Conservation (phyloP, 2,888 invertebrate species). For the Formica aserva region DNA sequence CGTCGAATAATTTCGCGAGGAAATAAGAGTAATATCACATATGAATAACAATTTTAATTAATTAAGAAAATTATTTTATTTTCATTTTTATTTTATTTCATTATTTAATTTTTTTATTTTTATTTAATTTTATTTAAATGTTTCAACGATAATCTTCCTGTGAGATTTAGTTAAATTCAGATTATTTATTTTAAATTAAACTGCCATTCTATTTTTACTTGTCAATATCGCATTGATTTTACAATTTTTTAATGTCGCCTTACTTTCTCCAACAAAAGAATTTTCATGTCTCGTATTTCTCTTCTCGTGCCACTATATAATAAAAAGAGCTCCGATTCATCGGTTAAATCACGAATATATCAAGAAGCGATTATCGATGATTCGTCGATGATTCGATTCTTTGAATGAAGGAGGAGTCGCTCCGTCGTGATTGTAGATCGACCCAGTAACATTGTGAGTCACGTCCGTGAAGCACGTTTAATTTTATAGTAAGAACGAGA, state of each 20-base stretch:
- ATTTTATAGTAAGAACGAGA: conserved; percentile 57
- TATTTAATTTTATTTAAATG: not conserved
- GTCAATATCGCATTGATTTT: not conserved
- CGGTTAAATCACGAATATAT: conserved; percentile 16
- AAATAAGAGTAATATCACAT: not conserved
- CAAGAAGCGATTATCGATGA: conserved; percentile 71
- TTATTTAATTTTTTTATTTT: too few relatives aligned
- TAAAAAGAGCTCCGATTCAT: not conserved
- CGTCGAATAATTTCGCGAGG: not conserved
- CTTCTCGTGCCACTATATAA: too few relatives aligned
- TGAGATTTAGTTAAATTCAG: not conserved
- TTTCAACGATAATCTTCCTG: not conserved
- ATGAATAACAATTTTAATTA: not conserved
- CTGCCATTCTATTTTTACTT: too few relatives aligned
- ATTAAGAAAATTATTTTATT: not conserved
- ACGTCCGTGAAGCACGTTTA: conserved; percentile 54
- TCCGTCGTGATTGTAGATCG: conserved; percentile 46
- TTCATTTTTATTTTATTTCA: not conserved
- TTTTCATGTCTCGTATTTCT: not conserved
- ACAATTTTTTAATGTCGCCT: not conserved
- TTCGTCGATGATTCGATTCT: conserved; percentile 65
- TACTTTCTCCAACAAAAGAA: not conserved
- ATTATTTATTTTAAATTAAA: not conserved
- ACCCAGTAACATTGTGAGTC: conserved; percentile 49
- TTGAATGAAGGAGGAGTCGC: conserved; percentile 16